A percentile compares a stretch with the other conserved stretches of the same genome.
Evolutionary conservation across 2,888 invertebrate species (phyloP).

Genomic region (Rhagium mordax): DNA sequence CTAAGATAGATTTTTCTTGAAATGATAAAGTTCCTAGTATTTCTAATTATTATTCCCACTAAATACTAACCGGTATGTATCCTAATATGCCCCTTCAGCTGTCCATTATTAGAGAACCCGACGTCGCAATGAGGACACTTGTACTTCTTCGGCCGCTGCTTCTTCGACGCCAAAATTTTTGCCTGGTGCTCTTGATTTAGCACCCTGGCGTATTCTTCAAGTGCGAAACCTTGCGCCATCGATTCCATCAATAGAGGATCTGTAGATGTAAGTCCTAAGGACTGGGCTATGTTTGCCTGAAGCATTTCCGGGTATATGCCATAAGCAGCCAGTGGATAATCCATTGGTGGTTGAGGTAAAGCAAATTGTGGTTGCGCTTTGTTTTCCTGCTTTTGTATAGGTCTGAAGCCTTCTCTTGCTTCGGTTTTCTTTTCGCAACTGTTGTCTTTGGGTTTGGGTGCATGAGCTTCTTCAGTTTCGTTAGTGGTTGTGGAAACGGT

Average conservation of each 20-base stretch:
- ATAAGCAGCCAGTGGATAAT: slow-evolving; percentile 22
- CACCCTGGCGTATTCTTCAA: slow-evolving; percentile 82
- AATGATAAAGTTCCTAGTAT: too few relatives aligned
- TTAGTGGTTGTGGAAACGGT: slow-evolving; percentile 75
- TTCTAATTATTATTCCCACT: too few relatives aligned
- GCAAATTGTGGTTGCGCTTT: not conserved
- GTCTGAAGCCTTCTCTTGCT: slow-evolving; percentile 47
- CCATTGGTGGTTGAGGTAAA: slow-evolving; percentile 3
- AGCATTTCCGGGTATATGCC: slow-evolving; percentile 49
- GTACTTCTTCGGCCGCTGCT: slow-evolving; percentile 91
- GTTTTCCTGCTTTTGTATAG: slow-evolving; percentile 33
- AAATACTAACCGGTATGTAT: slow-evolving; percentile 86
- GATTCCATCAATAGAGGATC: slow-evolving; percentile 66
- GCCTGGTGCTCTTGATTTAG: slow-evolving; percentile 81
- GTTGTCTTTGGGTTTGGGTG: slow-evolving; percentile 10
- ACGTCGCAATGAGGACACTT: slow-evolving; percentile 92
- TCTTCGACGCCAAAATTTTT: slow-evolving; percentile 78
- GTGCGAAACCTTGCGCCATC: slow-evolving; percentile 70
- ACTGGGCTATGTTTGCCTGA: slow-evolving; percentile 55
- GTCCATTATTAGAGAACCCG: slow-evolving; percentile 95
- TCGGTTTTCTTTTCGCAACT: not conserved
- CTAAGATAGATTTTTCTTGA: too few relatives aligned
- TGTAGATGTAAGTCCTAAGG: slow-evolving; percentile 56
- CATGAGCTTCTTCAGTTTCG: slow-evolving; percentile 46
- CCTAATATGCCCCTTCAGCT: slow-evolving; percentile 91